Conservation (phyloP, 2,888 invertebrate genomes). For the Lasioglossum lativentre region DNA sequence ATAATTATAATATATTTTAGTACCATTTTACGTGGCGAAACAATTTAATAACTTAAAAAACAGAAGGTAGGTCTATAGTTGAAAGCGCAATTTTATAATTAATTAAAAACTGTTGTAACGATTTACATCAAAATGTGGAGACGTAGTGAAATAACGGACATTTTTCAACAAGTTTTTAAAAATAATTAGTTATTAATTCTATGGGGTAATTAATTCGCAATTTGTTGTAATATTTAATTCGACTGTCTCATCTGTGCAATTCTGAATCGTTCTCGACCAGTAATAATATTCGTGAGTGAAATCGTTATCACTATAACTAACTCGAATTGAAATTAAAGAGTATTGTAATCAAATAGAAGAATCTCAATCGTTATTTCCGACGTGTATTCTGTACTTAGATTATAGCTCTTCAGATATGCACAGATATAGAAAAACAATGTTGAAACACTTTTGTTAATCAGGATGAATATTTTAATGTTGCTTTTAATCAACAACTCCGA, state of each 20-base stretch:
- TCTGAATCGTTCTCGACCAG: neutral
- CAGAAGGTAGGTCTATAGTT: neutral
- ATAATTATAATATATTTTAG: neutral
- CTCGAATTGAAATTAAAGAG: neutral
- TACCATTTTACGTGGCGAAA: neutral
- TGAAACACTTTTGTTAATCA: neutral
- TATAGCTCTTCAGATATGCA: neutral
- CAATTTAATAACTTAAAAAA: neutral
- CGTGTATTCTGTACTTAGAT: neutral
- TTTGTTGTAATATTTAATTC: neutral
- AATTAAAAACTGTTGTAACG: neutral
- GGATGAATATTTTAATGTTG: neutral
- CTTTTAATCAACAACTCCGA: too few species aligned
- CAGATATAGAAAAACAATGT: neutral
- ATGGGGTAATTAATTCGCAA: neutral
- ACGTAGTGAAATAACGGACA: neutral
- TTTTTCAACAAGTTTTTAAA: neutral
- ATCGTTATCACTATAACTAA: neutral
- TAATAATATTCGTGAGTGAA: neutral
- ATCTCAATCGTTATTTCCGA: neutral
- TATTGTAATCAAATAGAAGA: neutral
- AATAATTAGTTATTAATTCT: neutral
- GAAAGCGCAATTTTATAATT: neutral
- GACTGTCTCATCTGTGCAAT: neutral
- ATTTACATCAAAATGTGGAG: neutral